Evolutionary conservation across 2,888 invertebrate species (phyloP), one percentile per base, ranked within the genome.

Genomic region (Nymphalis urticae): DNA sequence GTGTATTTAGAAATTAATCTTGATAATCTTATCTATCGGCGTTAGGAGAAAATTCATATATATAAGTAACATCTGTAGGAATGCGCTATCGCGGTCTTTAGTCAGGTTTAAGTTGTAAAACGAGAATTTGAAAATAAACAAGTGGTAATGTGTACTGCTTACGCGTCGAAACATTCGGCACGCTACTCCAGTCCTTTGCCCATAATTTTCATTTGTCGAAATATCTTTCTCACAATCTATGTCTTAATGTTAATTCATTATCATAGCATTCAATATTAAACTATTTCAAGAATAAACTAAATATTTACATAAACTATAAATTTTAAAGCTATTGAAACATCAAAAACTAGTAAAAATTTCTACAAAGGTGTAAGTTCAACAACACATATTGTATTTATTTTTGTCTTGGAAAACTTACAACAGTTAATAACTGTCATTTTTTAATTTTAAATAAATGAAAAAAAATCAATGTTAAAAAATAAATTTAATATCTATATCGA

Each of bases 1-100:
- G 53, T 59, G 66, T 80, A 82, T 83, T 80, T 80, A 78, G 82
- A 81, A 84, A 86, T 84, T 84, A 85, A 86, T 87, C 83, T 83
- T 82, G 73, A 80, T 84, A 84, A 85, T 87, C 83, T 80, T 77
- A 50, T 69, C 65, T 77, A 54, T 69, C 63, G 13, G 36, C 62
- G 42, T n/a, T 17, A 58, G 4, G 42, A 64, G 48, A 19, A 50
- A 61, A 9, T 61, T 61, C n/a, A 47, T 16, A 24, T 17, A 42
- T 13, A 42, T 42, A 13, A 2, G 53, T 61, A 47, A 47, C 4
- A 21, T 60, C 17, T 47, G 54, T 48, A 48, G 47, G 48, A 21
- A 54, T 42, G 19, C 21, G 54, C 53, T 27, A 67, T 67, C 62
- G 58, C 62, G 36, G 48, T 61, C 36, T 62, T 67, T 67, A 56